Evolutionary conservation across 2,797 vertebrate species (phyloP), one percentile per base, ranked within the genome.

Genomic region (Novumbra hubbsi): DNA sequence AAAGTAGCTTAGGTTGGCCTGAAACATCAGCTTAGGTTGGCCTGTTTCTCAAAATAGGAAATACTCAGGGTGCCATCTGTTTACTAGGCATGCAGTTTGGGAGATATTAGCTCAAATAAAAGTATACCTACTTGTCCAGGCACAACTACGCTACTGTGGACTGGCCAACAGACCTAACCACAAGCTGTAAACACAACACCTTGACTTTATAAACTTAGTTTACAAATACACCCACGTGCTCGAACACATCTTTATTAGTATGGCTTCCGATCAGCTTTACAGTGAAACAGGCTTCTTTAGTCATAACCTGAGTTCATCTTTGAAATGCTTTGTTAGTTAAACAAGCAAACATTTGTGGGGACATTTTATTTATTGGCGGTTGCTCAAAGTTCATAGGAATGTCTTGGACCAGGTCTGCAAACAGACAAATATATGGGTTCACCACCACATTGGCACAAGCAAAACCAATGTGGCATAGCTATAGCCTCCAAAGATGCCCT

Each of bases 341-440:
- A 92, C 88, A 90, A 81, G 84, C 81, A 87, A 88, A 89, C 85
- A 84, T 89, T 87, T 86, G 80, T 81, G 87, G 76, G 49, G 76
- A 76, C 83, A 74, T 82, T 83, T 85, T 80, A 79, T 75, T 86
- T 76, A 73, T 73, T 76, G 80, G 82, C 85, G 89, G 84, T 71
- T 89, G 87, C 77, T 66, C 34, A 50, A 55, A 24, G 12, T 83
- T 88, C 73, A 75, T 77, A 74, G 83, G 81, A 38, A 85, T 24
- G 77, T 84, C 64, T 80, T 38, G 49, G 85, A 82, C 83, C 75
- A 77, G 84, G 86, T 85, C 75, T 38, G 73, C 84, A 89, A 90
- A 90, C 88, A 49, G n/a, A 86, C 50, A 78, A 32, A 67, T 83
- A 83, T 82, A 73, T 38, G 34, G 34, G 34, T 38, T 38, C 34